Evolutionary conservation across 2,797 vertebrate genomes (phyloP), one percentile per base, ranked within the genome.

Genomic region (Schizothorax lantsangensis): DNA sequence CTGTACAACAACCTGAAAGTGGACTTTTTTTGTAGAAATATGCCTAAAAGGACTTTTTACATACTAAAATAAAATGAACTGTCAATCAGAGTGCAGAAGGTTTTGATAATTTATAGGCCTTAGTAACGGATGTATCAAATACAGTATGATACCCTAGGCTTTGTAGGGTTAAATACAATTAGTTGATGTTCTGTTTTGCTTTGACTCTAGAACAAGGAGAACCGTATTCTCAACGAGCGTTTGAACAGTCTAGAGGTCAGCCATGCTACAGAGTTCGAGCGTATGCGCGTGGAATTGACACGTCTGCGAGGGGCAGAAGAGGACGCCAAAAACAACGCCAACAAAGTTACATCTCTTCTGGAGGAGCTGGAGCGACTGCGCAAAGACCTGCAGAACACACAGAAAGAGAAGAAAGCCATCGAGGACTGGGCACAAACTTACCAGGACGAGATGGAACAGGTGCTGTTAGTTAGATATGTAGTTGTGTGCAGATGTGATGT

Each of bases 381-480:
- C 79, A 97, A 95, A 91, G 97, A 99, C 90, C 95, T 99, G 90
- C 93, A 94, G 33, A 92, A 92, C 85, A 98, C 97, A 0, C 97
- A 94, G 91, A 93, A 95, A 6, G 98, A 99, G 94, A 99, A 99
- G 93, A 97, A 96, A 91, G 96, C 92, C 81, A 97, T 99, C 57
- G 96, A 99, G 91, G 97, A 99, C 68, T 91, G 95, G 95, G 97
- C 97, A 0, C 94, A 97, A 85, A 96, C 88, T 40, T 99, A 99
- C 94, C 96, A 96, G 91, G 91, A 94, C 23, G 97, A 99, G 91
- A 99, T 98, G 3, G 97, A 99, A 86, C 92, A 96, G 94, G 98
- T 98, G 90, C 30, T 15, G 23, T 38, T 43, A 9, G 36, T 79
- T 79, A 59, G 21, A 40, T 59, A 33, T 40, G 6, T 78, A 17